A percentile compares a stretch with the other conserved stretches of the same genome.
Conservation (phyloP, 2,888 invertebrate genomes). For the Crossocerus cetratus region DNA sequence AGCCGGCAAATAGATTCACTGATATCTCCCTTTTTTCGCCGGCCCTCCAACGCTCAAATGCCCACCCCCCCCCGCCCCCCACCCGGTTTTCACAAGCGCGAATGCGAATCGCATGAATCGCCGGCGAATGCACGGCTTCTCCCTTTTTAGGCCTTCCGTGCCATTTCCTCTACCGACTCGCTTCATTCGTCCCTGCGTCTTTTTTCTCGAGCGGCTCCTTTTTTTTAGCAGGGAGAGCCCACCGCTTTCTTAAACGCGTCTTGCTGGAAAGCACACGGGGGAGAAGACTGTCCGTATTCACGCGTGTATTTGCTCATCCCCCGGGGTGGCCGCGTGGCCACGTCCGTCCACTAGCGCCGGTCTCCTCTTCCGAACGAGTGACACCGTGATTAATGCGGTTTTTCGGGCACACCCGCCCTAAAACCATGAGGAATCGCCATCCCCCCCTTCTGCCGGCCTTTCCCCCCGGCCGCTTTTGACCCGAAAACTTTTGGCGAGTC, state of each 20-base stretch:
- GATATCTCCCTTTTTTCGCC: conserved; percentile 65
- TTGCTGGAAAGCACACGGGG: no score
- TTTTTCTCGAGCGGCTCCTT: conserved; percentile 14
- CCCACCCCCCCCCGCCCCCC: conserved; percentile 29
- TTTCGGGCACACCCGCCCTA: conserved; percentile 19
- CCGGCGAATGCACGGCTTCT: conserved; percentile 6
- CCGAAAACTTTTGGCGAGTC: conserved; percentile 29
- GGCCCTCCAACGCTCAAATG: conserved; percentile 53
- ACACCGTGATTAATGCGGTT: conserved; percentile 51
- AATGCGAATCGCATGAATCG: conserved; percentile 56
- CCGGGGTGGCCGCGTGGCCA: conserved; percentile 19
- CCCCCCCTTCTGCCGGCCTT: not conserved
- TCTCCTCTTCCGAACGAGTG: conserved; percentile 26
- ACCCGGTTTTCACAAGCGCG: conserved; percentile 55
- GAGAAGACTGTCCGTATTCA: conserved; percentile 8
- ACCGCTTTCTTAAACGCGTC: conserved; percentile 41
- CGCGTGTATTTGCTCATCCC: conserved; percentile 11
- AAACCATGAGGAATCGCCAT: conserved; percentile 22
- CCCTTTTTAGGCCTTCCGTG: conserved; percentile 5
- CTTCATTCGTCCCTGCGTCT: conserved; percentile 17
- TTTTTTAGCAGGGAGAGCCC: conserved; percentile 8
- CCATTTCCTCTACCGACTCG: conserved; percentile 9
- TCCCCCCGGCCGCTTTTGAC: conserved; percentile 37
- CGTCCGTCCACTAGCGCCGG: conserved; percentile 12
- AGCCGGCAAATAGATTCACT: conserved; percentile 72